Evolutionary conservation across 2,888 invertebrate genomes (phyloP).

Genomic region (Serrognathus titanus): DNA sequence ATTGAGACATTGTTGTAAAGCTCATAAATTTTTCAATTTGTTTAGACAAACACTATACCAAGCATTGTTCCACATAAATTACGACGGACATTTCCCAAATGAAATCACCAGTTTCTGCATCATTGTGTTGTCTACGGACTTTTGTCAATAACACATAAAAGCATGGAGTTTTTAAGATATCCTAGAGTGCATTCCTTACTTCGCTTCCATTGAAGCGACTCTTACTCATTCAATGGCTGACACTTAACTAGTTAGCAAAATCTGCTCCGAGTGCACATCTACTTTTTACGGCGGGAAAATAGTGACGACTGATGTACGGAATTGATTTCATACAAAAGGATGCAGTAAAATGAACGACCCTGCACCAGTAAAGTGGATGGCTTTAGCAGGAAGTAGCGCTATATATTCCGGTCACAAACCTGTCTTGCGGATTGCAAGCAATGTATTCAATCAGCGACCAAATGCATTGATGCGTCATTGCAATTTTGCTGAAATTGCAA

Average conservation of each 20-base stretch:
- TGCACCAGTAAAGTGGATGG: constrained; percentile 1
- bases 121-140: not conserved
- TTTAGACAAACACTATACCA: not conserved
- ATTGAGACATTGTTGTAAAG: too few relatives aligned
- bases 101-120: not conserved
- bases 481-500: constrained; percentile 13
- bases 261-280: constrained; percentile 27
- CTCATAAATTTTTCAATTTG: too few relatives aligned
- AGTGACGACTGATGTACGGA: constrained; percentile 18
- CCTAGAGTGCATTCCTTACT: constrained; percentile 15
- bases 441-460: not conserved
- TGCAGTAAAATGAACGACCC: constrained; percentile 11
- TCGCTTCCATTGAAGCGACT: constrained; percentile 15
- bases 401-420: constrained; percentile 15
- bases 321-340: constrained; percentile 18
- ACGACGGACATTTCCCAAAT: not conserved
- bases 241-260: constrained; percentile 25
- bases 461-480: not conserved
- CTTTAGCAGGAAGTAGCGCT: not conserved
- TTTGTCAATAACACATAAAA: not conserved
- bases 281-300: constrained; percentile 6
- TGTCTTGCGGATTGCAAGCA: constrained; percentile 1
- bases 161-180: constrained; percentile 21
- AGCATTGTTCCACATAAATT: not conserved
- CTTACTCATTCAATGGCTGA: constrained; percentile 16